Evolutionary conservation across 1,140 invertebrate genomes (phyloP).

Genomic region (Saccostrea cuccullata): DNA sequence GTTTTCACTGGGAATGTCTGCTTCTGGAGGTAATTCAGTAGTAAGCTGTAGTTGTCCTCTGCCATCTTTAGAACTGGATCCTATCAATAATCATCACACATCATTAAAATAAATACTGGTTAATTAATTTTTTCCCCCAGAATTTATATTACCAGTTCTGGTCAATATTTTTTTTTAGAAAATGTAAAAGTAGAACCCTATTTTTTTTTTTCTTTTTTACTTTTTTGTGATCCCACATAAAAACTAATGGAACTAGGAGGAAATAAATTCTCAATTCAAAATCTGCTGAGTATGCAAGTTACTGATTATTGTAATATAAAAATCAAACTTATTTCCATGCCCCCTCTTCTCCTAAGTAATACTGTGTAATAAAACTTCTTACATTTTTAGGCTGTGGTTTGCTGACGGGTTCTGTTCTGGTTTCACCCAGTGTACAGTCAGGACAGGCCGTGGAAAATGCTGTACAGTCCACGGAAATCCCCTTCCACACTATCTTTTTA

Average conservation of each 20-base stretch:
- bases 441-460: slow-evolving; percentile 62
- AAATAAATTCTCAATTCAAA: too few species aligned
- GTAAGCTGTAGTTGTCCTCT: slow-evolving; percentile 49
- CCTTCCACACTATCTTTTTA: slow-evolving; percentile 61
- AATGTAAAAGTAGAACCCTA: too few species aligned
- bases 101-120: neutral
- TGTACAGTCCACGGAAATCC: slow-evolving; percentile 57
- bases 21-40: slow-evolving; percentile 51
- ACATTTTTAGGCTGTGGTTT: neutral
- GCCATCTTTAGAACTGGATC: slow-evolving; percentile 55
- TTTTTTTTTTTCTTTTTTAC: too few species aligned
- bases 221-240: too few species aligned
- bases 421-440: slow-evolving; percentile 52
- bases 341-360: too few species aligned
- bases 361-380: neutral
- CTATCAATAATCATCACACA: slow-evolving; percentile 17
- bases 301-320: too few species aligned
- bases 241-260: too few species aligned
- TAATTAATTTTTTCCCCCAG: neutral
- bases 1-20: slow-evolving; percentile 42
- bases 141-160: too few species aligned
- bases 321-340: too few species aligned
- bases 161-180: too few species aligned
- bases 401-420: neutral
- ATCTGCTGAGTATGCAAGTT: too few species aligned